Evolutionary conservation across 2,113 vertebrate species (phyloP), one percentile per base, ranked within the genome.

Genomic region (Hiodon tergisus): DNA sequence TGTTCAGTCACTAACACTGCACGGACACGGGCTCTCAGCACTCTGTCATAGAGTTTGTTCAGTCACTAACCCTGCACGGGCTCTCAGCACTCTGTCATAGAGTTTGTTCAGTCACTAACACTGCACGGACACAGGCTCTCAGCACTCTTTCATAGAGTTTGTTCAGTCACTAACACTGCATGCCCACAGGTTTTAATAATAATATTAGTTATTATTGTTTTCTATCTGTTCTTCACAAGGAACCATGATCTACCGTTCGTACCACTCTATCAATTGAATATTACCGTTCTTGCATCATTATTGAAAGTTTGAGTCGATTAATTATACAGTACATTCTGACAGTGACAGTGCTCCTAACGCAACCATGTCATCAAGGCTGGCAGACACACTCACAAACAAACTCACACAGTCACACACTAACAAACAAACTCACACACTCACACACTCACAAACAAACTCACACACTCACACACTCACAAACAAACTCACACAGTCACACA

Each of bases 221-320:
- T 57, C 54, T 75, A 9, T 58, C 76, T 79, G 65, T 76, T 75
- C 68, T 79, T 78, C 70, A 67, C 71, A 69, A 71, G 77, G 60
- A 72, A 52, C 63, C 61, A 66, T 65, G 68, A 77, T 77, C 67
- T 66, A 77, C 78, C 68, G 77, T 80, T 82, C 76, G 73, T 73
- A 80, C 65, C 66, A 77, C 17, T 54, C 53, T 63, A 61, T 72
- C 76, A 76, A 69, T 69, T 82, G 77, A 78, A 84, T 78, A 82
- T 84, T 76, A 76, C 84, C 67, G 73, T 62, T 83, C 82, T 82
- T 83, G 77, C 61, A 75, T 66, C 68, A 69, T 81, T 79, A 84
- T 85, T 88, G 83, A 87, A 87, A 86, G 85, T 85, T 88, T 86
- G 75, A 88, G 84, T 84, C 77, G 77, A 81, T 88, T 80, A 88